phyloP scores from a whole-genome alignment of 2,113 vertebrate genomes.

The Loxodonta africana region DNA sequence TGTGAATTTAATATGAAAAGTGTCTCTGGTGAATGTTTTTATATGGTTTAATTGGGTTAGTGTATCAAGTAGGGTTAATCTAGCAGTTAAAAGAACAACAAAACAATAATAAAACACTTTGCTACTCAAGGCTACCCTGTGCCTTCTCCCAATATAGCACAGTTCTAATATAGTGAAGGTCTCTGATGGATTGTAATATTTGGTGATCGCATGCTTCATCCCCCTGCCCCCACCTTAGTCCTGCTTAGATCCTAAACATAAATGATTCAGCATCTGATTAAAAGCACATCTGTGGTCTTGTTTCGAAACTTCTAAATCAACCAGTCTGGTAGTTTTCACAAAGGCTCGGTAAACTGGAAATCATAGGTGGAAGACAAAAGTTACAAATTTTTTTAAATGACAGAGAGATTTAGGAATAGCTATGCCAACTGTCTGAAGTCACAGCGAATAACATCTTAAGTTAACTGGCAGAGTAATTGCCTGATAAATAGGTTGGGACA shows the following conservation, averaged over 20 bases:
- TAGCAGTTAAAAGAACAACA: background rate
- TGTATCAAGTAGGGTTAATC: background rate
- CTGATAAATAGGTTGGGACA: constrained; percentile 5
- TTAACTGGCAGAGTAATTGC: constrained; percentile 14
- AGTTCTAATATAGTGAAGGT: fast-evolving
- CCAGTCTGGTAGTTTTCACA: background rate
- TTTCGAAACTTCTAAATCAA: background rate
- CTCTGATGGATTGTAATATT: background rate
- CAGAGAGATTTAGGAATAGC: too few relatives aligned
- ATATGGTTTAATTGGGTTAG: background rate
- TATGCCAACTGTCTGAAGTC: background rate
- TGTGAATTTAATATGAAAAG: background rate
- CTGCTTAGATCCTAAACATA: background rate
- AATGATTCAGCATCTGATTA: background rate
- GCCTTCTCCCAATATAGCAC: fast-evolving
- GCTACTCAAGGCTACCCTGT: background rate
- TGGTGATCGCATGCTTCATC: background rate
- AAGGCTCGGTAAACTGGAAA: background rate
- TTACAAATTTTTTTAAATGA: background rate
- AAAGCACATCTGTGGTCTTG: background rate
- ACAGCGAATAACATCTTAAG: fast-evolving
- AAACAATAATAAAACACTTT: background rate
- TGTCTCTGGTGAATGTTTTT: background rate
- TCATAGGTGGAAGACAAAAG: background rate
- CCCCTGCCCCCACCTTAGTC: background rate